Percentiles rank a stretch among this genome's conserved stretches.
Evolutionary conservation across 2,113 vertebrate species (phyloP).

Genomic region (Canis aureus): DNA sequence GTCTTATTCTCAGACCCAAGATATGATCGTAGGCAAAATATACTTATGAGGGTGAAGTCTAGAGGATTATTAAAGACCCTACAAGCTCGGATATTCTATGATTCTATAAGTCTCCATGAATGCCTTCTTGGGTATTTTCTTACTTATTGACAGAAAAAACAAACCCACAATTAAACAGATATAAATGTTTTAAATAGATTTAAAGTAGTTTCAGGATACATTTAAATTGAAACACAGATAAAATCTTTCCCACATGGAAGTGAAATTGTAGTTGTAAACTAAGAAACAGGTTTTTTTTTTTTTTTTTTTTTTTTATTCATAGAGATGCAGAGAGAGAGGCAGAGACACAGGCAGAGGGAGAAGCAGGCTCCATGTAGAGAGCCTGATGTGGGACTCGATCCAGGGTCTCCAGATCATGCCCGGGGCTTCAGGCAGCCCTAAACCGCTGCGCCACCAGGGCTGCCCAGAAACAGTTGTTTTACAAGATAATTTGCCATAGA

Average conservation of each 20-base stretch:
- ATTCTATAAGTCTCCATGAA: not conserved
- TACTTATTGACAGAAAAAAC: constrained; percentile 3
- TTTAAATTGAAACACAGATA: constrained; percentile 43
- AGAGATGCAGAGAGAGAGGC: no score
- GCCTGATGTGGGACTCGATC: no score
- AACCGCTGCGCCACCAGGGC: no score
- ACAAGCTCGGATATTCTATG: not conserved
- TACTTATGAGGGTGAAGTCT: not conserved
- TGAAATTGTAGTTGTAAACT: constrained; percentile 49
- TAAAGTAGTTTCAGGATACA: constrained; percentile 59
- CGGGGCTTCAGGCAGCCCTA: no score
- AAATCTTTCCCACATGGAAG: constrained; percentile 59
- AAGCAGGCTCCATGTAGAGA: no score
- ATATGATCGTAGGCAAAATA: not conserved
- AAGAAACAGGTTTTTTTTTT: no score
- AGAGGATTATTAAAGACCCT: not conserved
- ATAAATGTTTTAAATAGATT: constrained; percentile 42
- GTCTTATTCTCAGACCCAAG: not conserved
- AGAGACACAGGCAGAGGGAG: no score
- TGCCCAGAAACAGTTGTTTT: constrained; percentile 66
- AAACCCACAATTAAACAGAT: constrained; percentile 30
- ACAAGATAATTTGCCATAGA: constrained; percentile 29
- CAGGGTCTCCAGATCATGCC: no score
- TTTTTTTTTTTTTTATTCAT: no score
- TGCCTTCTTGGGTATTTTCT: constrained; percentile 33